Base-by-base conservation (phyloP, 2,797 vertebrate genomes). In the Dryobates pubescens region DNA sequence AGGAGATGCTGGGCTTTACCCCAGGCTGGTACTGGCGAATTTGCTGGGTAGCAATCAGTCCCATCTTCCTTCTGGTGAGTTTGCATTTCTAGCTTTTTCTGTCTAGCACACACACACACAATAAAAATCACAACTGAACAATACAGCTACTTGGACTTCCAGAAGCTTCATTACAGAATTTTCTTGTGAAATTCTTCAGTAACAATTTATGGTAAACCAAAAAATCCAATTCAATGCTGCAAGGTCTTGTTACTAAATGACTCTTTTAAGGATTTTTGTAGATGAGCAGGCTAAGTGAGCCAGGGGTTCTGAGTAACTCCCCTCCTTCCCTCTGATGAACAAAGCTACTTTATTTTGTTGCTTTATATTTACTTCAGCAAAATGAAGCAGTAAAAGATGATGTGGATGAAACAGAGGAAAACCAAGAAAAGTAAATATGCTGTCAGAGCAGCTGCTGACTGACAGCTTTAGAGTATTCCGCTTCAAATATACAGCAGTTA, bases 21-120 rank as follows among this genome's bases (percentile, higher is more conserved):
- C 99, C 99, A 1, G 99, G 99, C 47, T 97, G 96, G 97, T 99
- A 98, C 96, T 99, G 99, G 99, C 97, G 98, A 96, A 93, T 99
- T 88, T 99, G 99, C 97, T 99, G 99, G 99, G 98, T 98, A 13
- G 98, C 97, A 87, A 98, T 99, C 96, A 99, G 99, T 93, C 99
- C 99, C 41, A 97, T 98, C 91, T 99, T 99, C 96, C 98, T 99
- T 86, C 94, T 99, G 99, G 99, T 99, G 95, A 99, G 98, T 97
- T 90, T 69, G 20, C 58, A 51, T 76, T 85, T 26, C 34, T 15
- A 36, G 38, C 38, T 73, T 47, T 62, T 67, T 92, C 34, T 65
- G 82, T 62, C 61, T 73, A 70, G 68, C 20, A 43, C 41, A 68
- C 41, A 43, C 41, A 68, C 19, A 41, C 26, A 88, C 41, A 43